phyloP scores from a whole-genome alignment of 2,888 invertebrate genomes.

The Hyposoter didymator region DNA sequence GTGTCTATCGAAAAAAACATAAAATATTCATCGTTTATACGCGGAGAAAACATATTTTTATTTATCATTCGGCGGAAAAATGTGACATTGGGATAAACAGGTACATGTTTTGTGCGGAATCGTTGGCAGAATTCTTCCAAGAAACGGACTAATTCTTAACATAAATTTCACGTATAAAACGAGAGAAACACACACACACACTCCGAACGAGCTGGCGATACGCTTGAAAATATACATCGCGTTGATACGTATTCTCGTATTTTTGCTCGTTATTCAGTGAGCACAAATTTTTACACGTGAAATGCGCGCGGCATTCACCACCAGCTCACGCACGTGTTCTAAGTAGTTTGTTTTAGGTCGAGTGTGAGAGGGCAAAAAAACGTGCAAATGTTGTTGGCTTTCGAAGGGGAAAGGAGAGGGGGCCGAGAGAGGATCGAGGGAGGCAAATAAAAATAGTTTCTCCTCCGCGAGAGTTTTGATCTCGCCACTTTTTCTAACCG shows the following conservation, averaged over 20 bases:
- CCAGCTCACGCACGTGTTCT: conserved; percentile 40
- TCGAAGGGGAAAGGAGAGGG: not conserved
- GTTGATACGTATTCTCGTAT: not conserved
- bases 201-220: not conserved
- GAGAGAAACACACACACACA: not conserved
- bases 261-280: conserved; percentile 41
- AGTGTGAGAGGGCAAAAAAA: conserved; percentile 22
- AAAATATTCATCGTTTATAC: not conserved
- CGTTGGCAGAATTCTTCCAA: not conserved
- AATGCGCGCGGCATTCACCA: conserved; percentile 18
- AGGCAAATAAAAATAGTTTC: conserved; percentile 42
- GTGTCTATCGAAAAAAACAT: not conserved
- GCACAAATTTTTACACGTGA: conserved; percentile 50
- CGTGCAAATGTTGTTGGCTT: not conserved
- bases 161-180: not conserved
- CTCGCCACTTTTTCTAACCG: conserved; percentile 39
- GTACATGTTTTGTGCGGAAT: not conserved
- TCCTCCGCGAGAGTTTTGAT: conserved; percentile 50
- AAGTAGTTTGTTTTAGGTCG: conserved; percentile 47
- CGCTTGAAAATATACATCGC: not conserved
- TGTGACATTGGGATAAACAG: not conserved
- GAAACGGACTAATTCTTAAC: conserved; percentile 20
- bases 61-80: not conserved
- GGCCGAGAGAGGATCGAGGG: not conserved
- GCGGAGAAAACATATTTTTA: not conserved